Evolutionary conservation across 2,797 vertebrate genomes (phyloP), one percentile per base, ranked within the genome.

Genomic region (Bufotes viridis): DNA sequence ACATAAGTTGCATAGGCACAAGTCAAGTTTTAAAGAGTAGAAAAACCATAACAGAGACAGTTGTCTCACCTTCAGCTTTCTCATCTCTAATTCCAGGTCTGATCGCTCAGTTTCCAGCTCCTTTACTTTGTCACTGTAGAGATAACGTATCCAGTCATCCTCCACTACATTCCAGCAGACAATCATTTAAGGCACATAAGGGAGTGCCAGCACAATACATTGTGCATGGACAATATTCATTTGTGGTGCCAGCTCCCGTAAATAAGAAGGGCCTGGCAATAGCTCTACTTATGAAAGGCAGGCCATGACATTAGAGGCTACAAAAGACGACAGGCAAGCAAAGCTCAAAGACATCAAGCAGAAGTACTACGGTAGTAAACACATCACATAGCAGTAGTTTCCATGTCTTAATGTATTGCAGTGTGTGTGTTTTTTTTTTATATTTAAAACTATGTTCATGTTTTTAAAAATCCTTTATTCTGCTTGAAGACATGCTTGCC

Each of bases 121-220:
- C 67, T 86, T 61, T 55, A 87, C 79, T 29, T 82, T 88, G 17
- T 87, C 81, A 14, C 88, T 91, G 85, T 42, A 63, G 20, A 83
- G 74, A 88, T 81, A 76, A 55, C 14, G 42, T 72, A 83, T 75
- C 22, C n/a, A 81, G 57, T 78, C 18, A 65, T 13, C 0, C 20
- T 13, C n/a, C 51, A 58, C 22, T 51, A 75, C 70, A 76, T 84
- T 84, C 57, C 70, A 63, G 34, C 6, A 61, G 55, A 85, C 83
- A 76, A 53, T 53, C 9, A 49, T 10, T 11, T 14, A 76, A 22
- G 57, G 26, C 42, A 63, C 14, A 76, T n/a, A 24, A 61, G 57
- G 58, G 72, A 76, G 72, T 85, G 83, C 34, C 34, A 85, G 9
- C 49, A 61, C 5, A 74, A 61, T 42, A 24, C 82, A 51, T 5